A percentile compares a stretch with the other conserved stretches of the same genome.
phyloP scores from a whole-genome alignment of 2,888 invertebrate genomes.

The Melipona beecheii region DNA sequence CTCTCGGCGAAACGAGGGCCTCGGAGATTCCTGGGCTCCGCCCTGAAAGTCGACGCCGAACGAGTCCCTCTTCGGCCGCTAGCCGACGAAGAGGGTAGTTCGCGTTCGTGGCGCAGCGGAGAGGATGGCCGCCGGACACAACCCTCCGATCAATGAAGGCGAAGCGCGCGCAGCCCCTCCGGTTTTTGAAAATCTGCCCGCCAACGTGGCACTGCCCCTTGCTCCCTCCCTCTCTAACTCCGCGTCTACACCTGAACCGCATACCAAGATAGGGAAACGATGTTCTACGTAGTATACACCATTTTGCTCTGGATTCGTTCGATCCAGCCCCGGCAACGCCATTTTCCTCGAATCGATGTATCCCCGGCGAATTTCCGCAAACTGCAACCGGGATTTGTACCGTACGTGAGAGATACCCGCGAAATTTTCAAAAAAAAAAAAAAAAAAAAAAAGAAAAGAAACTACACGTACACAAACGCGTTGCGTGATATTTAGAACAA shows the following conservation, averaged over 20 bases:
- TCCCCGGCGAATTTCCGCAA: neutral
- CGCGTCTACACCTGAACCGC: conserved; percentile 71
- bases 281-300: conserved; percentile 59
- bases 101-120: conserved; percentile 71
- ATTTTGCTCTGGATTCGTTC: conserved; percentile 67
- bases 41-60: conserved; percentile 79
- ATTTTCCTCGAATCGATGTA: conserved; percentile 53
- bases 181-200: conserved; percentile 83
- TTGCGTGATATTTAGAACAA: neutral
- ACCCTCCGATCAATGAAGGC: conserved; percentile 82
- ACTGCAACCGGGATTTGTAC: too few species aligned
- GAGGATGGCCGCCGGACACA: conserved; percentile 75
- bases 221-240: conserved; percentile 59
- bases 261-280: conserved; percentile 73
- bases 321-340: conserved; percentile 57
- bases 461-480: neutral
- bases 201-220: conserved; percentile 78
- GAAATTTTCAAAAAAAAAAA: neutral
- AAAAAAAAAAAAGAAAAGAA: neutral
- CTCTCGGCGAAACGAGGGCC: conserved; percentile 39
- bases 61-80: conserved; percentile 76
- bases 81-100: conserved; percentile 75
- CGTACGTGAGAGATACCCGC: neutral
- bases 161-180: conserved; percentile 81
- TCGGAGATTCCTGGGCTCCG: conserved; percentile 78